phyloP scores from a whole-genome alignment of 2,888 invertebrate genomes.

The Lottia scabra region DNA sequence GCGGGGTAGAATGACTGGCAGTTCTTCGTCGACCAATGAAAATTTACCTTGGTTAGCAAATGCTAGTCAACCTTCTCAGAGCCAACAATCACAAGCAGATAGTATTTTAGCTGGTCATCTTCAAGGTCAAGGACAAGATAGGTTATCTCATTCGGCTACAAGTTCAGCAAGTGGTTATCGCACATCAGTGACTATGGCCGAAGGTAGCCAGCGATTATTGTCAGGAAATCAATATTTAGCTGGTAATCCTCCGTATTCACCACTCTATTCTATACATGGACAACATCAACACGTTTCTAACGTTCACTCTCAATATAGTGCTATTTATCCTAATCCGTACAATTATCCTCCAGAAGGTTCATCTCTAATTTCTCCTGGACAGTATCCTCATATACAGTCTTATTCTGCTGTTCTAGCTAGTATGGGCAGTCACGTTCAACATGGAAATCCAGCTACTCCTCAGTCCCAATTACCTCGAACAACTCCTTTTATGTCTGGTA shows the following conservation, averaged over 20 bases:
- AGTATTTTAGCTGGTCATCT: conserved; percentile 6
- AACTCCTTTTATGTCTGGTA: conserved; percentile 19
- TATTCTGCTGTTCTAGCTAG: conserved; percentile 63
- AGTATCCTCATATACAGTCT: conserved; percentile 55
- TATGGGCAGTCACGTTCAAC: conserved; percentile 60
- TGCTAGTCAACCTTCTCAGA: conserved; percentile 28
- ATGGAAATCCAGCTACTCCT: conserved; percentile 31
- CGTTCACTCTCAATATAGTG: conserved; percentile 45
- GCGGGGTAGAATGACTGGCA: conserved; percentile 56
- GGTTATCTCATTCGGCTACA: conserved; percentile 38
- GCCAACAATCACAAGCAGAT: conserved; percentile 5
- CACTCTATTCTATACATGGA: conserved; percentile 38
- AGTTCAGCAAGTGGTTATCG: conserved; percentile 43
- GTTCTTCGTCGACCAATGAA: conserved; percentile 39
- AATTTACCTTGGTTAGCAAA: conserved; percentile 44
- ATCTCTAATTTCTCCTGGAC: conserved; percentile 27
- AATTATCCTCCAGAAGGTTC: conserved; percentile 25
- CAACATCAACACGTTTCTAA: conserved; percentile 38
- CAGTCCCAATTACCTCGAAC: conserved; percentile 54
- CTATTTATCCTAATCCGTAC: conserved; percentile 49
- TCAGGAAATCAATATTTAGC: conserved; percentile 20
- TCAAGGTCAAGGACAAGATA: neutral
- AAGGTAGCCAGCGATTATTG: conserved; percentile 38
- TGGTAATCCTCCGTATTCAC: conserved; percentile 28
- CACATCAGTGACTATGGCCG: conserved; percentile 47